These are phyloP conservation scores for Onchidella celtica DNA, from an alignment of 2,888 invertebrate species.

Conservation along the genomic window DNA sequence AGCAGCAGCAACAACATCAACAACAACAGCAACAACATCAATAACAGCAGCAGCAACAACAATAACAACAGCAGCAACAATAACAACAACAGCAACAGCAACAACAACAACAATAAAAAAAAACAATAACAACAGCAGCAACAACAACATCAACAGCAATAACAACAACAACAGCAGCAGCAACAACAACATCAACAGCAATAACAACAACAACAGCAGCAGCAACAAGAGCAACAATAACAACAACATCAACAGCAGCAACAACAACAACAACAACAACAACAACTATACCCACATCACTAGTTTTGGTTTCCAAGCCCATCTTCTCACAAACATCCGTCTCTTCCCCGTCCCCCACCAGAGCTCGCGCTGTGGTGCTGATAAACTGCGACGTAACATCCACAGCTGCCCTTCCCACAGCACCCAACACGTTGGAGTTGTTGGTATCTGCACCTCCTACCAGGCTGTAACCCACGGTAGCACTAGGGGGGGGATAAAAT, in stretches of 20 bases:
- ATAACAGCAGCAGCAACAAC: background rate
- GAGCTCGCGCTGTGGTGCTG: background rate
- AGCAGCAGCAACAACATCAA: background rate
- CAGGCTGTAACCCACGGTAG: too few species aligned
- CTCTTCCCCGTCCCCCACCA: too few species aligned
- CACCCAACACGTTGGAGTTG: background rate
- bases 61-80: background rate
- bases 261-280: background rate
- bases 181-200: background rate
- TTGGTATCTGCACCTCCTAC: background rate
- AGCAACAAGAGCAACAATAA: too few species aligned
- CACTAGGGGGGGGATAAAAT: too few species aligned
- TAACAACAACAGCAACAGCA: background rate
- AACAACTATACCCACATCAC: background rate
- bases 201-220: background rate
- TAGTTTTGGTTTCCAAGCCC: background rate
- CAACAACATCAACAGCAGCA: too few species aligned
- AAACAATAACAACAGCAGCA: background rate
- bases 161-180: background rate
- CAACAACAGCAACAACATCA: background rate
- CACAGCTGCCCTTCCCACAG: background rate
- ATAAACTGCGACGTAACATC: too few species aligned
- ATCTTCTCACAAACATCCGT: background rate
- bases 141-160: background rate
- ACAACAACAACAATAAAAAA: background rate